phyloP scores from a whole-genome alignment of 2,797 vertebrate genomes.

The Macropodus opercularis region DNA sequence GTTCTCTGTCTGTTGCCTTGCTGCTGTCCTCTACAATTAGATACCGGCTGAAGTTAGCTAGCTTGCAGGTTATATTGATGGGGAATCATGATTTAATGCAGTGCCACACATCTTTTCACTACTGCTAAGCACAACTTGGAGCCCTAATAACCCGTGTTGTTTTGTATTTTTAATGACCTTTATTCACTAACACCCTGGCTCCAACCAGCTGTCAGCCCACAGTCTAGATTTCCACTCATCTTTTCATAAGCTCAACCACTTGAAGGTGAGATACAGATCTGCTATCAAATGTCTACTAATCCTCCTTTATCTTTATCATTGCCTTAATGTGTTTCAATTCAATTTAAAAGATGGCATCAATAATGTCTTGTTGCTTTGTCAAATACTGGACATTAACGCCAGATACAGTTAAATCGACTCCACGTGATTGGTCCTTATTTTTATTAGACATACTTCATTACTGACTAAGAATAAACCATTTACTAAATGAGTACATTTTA shows the following conservation, averaged over 20 bases:
- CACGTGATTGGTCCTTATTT: no score
- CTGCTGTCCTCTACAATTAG: no score
- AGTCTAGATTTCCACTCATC: conserved; percentile 85
- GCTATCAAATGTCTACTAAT: neutral
- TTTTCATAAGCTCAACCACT: conserved; percentile 80
- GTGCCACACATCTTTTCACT: neutral
- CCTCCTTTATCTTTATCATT: neutral
- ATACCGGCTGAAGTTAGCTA: neutral
- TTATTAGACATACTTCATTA: no score
- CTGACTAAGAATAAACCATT: neutral
- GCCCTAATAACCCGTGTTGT: neutral
- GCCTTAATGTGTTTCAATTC: no score
- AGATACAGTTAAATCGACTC: no score
- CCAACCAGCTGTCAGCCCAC: conserved; percentile 88
- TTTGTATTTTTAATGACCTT: no score
- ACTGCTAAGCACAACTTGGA: neutral
- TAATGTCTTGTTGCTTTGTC: neutral
- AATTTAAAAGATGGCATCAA: neutral
- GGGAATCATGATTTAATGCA: neutral
- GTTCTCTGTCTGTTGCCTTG: no score
- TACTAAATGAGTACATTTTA: no score
- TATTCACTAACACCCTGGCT: conserved; percentile 37
- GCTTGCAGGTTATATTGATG: neutral
- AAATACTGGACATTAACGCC: neutral
- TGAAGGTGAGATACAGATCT: conserved; percentile 82